Evolutionary conservation across 2,888 invertebrate species (phyloP), one percentile per base, ranked within the genome.

Genomic region (Pollenia griseotomentosa): DNA sequence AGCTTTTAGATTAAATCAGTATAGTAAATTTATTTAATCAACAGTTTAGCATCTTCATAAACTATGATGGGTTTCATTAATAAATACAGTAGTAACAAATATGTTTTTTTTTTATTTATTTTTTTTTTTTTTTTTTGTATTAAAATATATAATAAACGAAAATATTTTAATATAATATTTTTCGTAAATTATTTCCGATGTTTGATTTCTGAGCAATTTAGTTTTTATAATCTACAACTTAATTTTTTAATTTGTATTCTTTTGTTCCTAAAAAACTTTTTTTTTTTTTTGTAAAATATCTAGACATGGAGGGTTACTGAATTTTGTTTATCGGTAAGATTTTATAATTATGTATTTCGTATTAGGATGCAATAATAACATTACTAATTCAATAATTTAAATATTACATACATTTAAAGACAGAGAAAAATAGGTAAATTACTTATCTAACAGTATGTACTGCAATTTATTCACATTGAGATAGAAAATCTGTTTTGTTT

Each of bases 281-380:
- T 16, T 19, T 42, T 66, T 33, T 33, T 77, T 70, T 40, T 75
- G 55, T 77, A 71, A 83, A 83, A 83, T 77, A 83, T n/a, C 83
- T 83, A 65, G 53, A 65, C 77, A 83, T 83, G 83, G 83, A 83
- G 83, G 83, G 83, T 83, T 63, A 19, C 48, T 57, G 55, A 66
- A 42, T 59, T 83, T 59, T 44, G 4, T 33, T 68, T 33, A 5
- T 44, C 12, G n/a, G 40, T 83, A 40, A 42, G 6, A 7, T 46
- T 59, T 48, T 75, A 70, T 44, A 46, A 3, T 68, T 63, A n/a
- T n/a, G n/a, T n/a, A 14, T 42, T 48, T 63, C 63, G 63, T 48
- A 57, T 40, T 19, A 77, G 70, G 55, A 48, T 77, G 55, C 19
- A 63, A 16, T 44, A 53, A 74, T 74, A 82, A 75, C 53, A 83